phyloP scores from a whole-genome alignment of 2,113 vertebrate species.

The Melanostigma gelatinosum region DNA sequence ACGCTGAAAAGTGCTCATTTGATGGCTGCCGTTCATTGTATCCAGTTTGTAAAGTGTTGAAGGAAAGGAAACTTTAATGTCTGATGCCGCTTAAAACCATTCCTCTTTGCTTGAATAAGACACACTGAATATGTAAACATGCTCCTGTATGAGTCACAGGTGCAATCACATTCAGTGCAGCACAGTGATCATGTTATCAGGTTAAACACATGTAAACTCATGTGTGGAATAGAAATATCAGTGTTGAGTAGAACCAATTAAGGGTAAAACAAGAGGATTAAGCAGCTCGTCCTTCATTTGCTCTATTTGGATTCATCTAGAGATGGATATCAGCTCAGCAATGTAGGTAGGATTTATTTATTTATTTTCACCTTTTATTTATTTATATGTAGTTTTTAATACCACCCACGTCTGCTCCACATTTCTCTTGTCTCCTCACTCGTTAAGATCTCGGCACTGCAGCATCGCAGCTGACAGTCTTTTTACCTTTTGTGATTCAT shows the following conservation, averaged over 20 bases:
- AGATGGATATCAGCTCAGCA: slow-evolving; percentile 73
- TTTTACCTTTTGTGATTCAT: slow-evolving; percentile 80
- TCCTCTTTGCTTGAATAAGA: slow-evolving; percentile 14
- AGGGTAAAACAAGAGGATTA: slow-evolving; percentile 64
- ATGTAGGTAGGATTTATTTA: slow-evolving; percentile 74
- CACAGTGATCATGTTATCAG: slow-evolving; percentile 11
- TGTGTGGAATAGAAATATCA: slow-evolving; percentile 43
- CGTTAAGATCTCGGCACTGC: slow-evolving; percentile 73
- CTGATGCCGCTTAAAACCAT: slow-evolving; percentile 21
- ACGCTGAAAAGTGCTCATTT: slow-evolving; percentile 62
- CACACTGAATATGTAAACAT: slow-evolving; percentile 22
- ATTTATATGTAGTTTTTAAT: slow-evolving; percentile 84
- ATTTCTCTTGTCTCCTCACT: slow-evolving; percentile 75
- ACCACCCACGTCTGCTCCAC: slow-evolving; percentile 82
- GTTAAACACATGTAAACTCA: slow-evolving; percentile 40
- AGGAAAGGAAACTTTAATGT: slow-evolving; percentile 28
- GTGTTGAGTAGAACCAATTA: slow-evolving; percentile 31
- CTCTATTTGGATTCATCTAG: slow-evolving; percentile 68
- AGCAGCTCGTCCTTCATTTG: slow-evolving; percentile 65
- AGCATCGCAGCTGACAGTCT: slow-evolving; percentile 76
- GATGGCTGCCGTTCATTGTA: slow-evolving; percentile 49
- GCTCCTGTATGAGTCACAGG: slow-evolving; percentile 11
- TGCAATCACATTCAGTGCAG: slow-evolving; percentile 6
- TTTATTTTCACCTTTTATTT: slow-evolving; percentile 80
- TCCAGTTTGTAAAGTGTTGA: slow-evolving; percentile 30